A percentile compares a stretch with the other conserved stretches of the same genome.
phyloP scores from a whole-genome alignment of 2,797 vertebrate genomes.

The Chelidonichthys spinosus region DNA sequence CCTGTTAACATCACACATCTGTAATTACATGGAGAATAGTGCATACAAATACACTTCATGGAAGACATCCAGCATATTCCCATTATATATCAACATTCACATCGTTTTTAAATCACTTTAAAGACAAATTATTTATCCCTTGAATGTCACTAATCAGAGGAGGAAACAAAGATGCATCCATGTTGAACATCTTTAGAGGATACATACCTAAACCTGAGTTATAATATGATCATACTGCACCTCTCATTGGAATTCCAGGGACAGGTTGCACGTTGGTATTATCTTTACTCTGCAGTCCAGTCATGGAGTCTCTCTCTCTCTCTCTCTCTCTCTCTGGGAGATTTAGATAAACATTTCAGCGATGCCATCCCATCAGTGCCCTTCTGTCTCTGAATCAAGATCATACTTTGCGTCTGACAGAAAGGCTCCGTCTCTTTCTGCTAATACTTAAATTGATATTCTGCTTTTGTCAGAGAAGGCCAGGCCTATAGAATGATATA shows the following conservation, averaged over 20 bases:
- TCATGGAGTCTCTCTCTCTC: constrained; percentile 29
- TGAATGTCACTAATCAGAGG: background rate
- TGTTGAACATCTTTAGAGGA: constrained; percentile 3
- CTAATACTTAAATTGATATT: constrained; percentile 75
- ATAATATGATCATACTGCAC: constrained; percentile 37
- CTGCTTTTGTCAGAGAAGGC: constrained; percentile 31
- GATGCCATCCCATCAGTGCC: constrained; percentile 58
- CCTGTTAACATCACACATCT: background rate
- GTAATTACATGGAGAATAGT: background rate
- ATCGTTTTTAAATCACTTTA: background rate
- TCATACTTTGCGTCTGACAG: constrained; percentile 41
- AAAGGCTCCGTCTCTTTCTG: constrained; percentile 46
- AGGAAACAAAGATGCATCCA: background rate
- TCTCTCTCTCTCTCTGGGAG: constrained; percentile 38
- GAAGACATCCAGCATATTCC: background rate
- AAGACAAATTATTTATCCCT: background rate
- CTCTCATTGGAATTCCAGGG: constrained; percentile 68
- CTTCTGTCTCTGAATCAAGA: constrained; percentile 60
- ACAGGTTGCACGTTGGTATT: constrained; percentile 31
- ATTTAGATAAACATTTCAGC: constrained; percentile 69
- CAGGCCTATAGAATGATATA: constrained; percentile 35
- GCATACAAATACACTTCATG: background rate
- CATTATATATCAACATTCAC: background rate
- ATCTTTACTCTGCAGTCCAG: constrained; percentile 58
- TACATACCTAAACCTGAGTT: constrained; percentile 33